A percentile compares a stretch with the other conserved stretches of the same genome.
phyloP scores from a whole-genome alignment of 1,140 invertebrate genomes.

The Lanistes nyassanus region DNA sequence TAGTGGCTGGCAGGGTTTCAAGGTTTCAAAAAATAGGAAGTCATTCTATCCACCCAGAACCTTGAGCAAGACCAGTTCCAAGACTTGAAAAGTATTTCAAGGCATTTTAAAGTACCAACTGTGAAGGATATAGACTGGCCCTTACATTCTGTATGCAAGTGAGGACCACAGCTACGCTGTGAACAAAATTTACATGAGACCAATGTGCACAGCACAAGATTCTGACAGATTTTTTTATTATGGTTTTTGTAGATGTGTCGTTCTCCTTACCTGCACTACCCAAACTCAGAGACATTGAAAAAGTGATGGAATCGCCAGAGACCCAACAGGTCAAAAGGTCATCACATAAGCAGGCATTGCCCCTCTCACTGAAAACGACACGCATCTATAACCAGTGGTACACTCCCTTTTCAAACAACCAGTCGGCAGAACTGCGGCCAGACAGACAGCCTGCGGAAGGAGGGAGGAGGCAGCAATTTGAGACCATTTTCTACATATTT shows the following conservation, averaged over 20 bases:
- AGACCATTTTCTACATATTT: constrained; percentile 36
- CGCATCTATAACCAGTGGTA: constrained; percentile 49
- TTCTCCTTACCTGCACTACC: constrained; percentile 38
- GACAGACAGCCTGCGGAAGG: background rate
- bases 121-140: too few species aligned
- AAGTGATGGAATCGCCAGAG: constrained; percentile 13
- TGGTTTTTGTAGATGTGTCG: constrained; percentile 31
- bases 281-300: constrained; percentile 24
- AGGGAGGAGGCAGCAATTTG: background rate
- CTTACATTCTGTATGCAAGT: too few species aligned
- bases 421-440: background rate
- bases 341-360: background rate
- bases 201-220: too few species aligned
- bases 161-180: too few species aligned
- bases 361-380: constrained; percentile 14
- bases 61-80: too few species aligned
- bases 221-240: too few species aligned
- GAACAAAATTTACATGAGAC: too few species aligned
- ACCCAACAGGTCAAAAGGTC: background rate
- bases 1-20: too few species aligned
- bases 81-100: too few species aligned
- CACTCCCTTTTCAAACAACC: constrained; percentile 30
- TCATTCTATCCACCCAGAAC: too few species aligned
- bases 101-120: too few species aligned
- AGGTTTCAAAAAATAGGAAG: too few species aligned